A percentile compares a stretch with the other conserved stretches of the same genome.
phyloP scores from a whole-genome alignment of 2,797 vertebrate genomes.

The Chromobotia macracanthus region DNA sequence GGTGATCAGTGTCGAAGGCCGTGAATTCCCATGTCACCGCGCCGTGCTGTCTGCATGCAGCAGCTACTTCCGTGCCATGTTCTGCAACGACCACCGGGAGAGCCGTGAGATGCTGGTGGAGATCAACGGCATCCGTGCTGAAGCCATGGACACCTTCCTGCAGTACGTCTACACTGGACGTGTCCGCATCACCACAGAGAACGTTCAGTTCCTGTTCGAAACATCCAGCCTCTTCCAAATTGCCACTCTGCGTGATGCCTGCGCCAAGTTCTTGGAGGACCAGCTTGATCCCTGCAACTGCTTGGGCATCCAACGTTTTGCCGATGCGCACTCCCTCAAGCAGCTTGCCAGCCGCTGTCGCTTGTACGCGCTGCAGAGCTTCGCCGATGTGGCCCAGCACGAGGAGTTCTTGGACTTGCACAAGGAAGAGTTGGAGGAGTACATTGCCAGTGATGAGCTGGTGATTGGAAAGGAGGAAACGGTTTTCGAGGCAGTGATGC shows the following conservation, averaged over 20 bases:
- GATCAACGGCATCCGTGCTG: conserved; percentile 95
- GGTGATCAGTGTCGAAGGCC: conserved; percentile 95
- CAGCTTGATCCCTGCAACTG: conserved; percentile 98
- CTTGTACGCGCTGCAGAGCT: conserved; percentile 87
- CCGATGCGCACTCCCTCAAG: conserved; percentile 92
- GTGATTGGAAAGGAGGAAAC: conserved; percentile 91
- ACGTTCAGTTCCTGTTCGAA: conserved; percentile 96
- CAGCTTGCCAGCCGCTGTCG: conserved; percentile 91
- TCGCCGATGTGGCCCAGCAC: conserved; percentile 91
- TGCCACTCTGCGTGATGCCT: conserved; percentile 88
- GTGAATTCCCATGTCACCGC: conserved; percentile 95
- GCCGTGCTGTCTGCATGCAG: conserved; percentile 96
- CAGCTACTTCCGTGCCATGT: conserved; percentile 98
- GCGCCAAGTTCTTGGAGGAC: conserved; percentile 96
- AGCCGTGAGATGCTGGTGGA: conserved; percentile 97
- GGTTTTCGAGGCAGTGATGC: conserved; percentile 95
- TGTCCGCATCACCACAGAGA: conserved; percentile 95
- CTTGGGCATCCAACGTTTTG: conserved; percentile 96
- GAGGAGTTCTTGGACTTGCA: conserved; percentile 94
- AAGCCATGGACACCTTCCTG: conserved; percentile 97
- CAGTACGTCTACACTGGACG: conserved; percentile 96
- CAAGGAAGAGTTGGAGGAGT: conserved; percentile 92
- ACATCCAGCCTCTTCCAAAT: conserved; percentile 98
- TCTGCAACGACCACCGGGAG: conserved; percentile 96
- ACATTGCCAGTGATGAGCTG: conserved; percentile 91